These are phyloP conservation scores for Lordiphosa fenestrarum DNA, from an alignment of 2,888 invertebrate species.

Conservation along the genomic window DNA sequence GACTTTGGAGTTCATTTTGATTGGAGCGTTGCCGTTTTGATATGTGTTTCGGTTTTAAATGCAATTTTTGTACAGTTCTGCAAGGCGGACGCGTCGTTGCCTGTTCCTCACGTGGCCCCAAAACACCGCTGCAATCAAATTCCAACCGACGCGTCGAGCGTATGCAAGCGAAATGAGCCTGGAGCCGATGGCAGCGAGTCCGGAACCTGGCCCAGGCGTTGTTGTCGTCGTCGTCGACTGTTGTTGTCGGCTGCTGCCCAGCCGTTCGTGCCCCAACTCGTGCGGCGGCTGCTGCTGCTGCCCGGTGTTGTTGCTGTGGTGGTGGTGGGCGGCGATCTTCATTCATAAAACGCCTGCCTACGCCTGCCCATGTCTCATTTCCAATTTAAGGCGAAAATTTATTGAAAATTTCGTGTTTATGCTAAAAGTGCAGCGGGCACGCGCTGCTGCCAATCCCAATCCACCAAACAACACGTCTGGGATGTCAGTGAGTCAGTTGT, in stretches of 20 bases:
- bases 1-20: slow-evolving; percentile 78
- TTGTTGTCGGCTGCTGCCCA: slow-evolving; percentile 8
- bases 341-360: slow-evolving; percentile 58
- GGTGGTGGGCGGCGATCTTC: slow-evolving; percentile 44
- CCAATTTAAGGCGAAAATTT: background rate
- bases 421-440: background rate
- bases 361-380: slow-evolving; percentile 24
- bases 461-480: no score
- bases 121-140: slow-evolving; percentile 25
- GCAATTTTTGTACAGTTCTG: slow-evolving; percentile 37
- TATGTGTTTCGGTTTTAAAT: slow-evolving; percentile 35
- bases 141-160: slow-evolving; percentile 73
- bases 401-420: background rate
- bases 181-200: slow-evolving; percentile 1
- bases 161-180: slow-evolving; percentile 74
- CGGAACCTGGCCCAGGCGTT: slow-evolving; percentile 9
- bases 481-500: no score
- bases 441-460: background rate
- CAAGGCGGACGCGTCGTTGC: slow-evolving; percentile 9
- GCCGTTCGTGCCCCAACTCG: no score
- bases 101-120: slow-evolving; percentile 1
- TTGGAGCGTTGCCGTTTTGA: slow-evolving; percentile 6
- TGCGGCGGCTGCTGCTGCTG: slow-evolving; percentile 7
- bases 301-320: slow-evolving; percentile 3
- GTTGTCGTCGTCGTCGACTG: background rate